phyloP scores from a whole-genome alignment of 2,888 invertebrate species.

The Harpalus rufipes region DNA sequence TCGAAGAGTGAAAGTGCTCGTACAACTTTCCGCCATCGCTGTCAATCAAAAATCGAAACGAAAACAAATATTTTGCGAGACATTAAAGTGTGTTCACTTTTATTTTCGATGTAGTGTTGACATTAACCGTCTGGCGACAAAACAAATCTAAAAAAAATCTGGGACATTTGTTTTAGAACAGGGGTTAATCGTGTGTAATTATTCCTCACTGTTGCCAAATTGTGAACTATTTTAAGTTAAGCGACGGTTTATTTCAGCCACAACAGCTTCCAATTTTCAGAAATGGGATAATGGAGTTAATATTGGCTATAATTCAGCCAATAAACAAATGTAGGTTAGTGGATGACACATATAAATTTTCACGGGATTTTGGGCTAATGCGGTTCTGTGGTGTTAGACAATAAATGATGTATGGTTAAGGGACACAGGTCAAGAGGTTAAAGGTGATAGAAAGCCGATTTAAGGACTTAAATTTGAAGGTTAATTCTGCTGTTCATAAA shows the following conservation, averaged over 20 bases:
- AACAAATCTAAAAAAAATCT: slow-evolving; percentile 59
- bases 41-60: slow-evolving; percentile 26
- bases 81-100: slow-evolving; percentile 11
- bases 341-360: neutral
- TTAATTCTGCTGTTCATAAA: neutral
- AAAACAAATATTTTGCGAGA: slow-evolving; percentile 30
- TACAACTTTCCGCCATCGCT: neutral
- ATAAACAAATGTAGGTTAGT: neutral
- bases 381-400: neutral
- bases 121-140: slow-evolving; percentile 54
- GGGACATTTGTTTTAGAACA: slow-evolving; percentile 54
- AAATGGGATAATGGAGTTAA: slow-evolving; percentile 29
- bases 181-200: slow-evolving; percentile 34
- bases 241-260: slow-evolving; percentile 36
- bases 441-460: neutral
- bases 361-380: neutral
- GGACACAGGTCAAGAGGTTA: neutral
- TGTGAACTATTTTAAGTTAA: slow-evolving; percentile 49
- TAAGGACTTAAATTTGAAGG: neutral
- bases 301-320: neutral
- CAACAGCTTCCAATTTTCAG: slow-evolving; percentile 24
- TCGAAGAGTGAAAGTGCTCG: neutral
- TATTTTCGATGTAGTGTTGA: slow-evolving; percentile 47
- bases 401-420: neutral
- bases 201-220: slow-evolving; percentile 42